Conservation (phyloP, 1,140 invertebrate species). For the Aphaenogaster rudis region DNA sequence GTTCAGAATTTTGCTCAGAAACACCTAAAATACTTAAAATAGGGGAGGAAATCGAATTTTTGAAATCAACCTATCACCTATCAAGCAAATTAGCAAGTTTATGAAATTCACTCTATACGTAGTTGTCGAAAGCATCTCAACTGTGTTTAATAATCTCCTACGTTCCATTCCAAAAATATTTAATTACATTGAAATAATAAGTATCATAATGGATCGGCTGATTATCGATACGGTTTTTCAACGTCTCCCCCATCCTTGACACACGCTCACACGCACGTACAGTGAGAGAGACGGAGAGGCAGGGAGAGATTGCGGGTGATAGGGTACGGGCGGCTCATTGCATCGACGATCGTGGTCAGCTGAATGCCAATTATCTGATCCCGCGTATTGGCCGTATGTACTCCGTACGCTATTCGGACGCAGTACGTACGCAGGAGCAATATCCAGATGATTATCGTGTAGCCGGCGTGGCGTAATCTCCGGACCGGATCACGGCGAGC, state of each 20-base stretch:
- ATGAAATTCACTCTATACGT: background rate
- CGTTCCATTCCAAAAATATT: background rate
- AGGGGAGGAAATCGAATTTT: background rate
- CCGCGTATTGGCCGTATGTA: conserved; percentile 75
- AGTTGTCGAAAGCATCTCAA: background rate
- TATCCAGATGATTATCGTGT: conserved; percentile 84
- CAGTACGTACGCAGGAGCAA: conserved; percentile 81
- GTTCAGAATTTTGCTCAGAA: background rate
- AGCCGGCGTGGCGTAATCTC: conserved; percentile 81
- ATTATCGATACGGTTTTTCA: conserved; percentile 28
- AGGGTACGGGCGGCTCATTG: conserved; percentile 74
- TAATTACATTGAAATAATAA: conserved; percentile 19
- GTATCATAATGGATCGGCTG: background rate
- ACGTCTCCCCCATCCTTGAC: background rate
- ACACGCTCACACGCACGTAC: background rate
- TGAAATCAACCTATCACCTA: background rate
- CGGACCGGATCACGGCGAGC: conserved; percentile 81
- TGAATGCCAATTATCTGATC: conserved; percentile 86
- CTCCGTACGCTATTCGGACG: conserved; percentile 74
- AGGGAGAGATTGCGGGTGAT: conserved; percentile 78
- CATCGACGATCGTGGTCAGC: conserved; percentile 72
- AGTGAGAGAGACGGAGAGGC: background rate
- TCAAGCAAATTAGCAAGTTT: background rate
- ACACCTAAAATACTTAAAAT: background rate
- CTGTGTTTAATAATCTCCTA: background rate